Evolutionary conservation across 2,888 invertebrate species (phyloP), one percentile per base, ranked within the genome.

Genomic region (Dichetophora obliterata): DNA sequence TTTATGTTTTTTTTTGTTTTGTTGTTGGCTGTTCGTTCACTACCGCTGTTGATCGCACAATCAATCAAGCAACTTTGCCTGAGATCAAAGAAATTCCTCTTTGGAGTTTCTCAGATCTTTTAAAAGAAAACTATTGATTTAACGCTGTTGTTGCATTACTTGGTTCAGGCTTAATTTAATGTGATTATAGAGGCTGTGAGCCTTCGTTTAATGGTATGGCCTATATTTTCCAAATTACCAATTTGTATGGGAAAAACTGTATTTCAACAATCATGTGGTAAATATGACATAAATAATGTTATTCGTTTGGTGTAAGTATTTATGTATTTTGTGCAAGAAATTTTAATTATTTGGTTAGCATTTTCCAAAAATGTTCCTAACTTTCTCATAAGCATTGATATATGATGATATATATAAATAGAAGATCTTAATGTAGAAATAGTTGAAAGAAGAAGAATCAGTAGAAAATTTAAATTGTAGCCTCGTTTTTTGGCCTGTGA

Each of bases 71-170:
- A 74, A 69, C 65, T 59, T 43, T 69, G 57, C 37, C 27, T 59
- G 65, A 27, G 71, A 57, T 57, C 75, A 76, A 79, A 77, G 77
- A 77, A 75, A 75, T 57, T 73, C 63, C 68, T 43, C 57, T 66
- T 24, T 37, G 74, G 74, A 68, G 54, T 75, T 79, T 77, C 63
- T 77, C 74, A 78, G 76, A 66, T 75, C 69, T 78, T 75, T 78
- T 76, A 78, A 75, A 71, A 43, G 43, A 68, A 80, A 78, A 80
- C 76, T 80, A 80, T 80, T 78, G 78, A 80, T 78, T 77, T 78
- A 78, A 78, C 80, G 77, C 75, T 76, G 78, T 77, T 37, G 77
- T 78, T 74, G 66, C 27, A 54, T 77, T 66, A 61, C 4, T 57
- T 70, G 37, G 74, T 22, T 69, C 24, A 71, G 22, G 73, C 74